Evolutionary conservation across 2,797 vertebrate species (phyloP), one percentile per base, ranked within the genome.

Genomic region (Phylloscopus collybita): DNA sequence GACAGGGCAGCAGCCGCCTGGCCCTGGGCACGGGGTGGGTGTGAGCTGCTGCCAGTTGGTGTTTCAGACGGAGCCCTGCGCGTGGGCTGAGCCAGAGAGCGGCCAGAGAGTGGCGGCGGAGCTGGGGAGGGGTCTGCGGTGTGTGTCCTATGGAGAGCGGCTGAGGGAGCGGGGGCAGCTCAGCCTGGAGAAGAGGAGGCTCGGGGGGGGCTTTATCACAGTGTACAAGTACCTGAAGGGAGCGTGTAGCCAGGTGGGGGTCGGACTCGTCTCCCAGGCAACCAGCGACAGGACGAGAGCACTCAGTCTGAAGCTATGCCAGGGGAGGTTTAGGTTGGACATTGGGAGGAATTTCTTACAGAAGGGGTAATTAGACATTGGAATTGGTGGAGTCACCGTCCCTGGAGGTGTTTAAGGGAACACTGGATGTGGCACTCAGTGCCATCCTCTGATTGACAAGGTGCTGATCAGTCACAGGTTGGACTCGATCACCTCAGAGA

Each of bases 221-320:
- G 1, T 13, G 25, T 42, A 10, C 23, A 40, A 1, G 0, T n/a
- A 0, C 16, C 34, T 38, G 36, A n/a, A 4, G 23, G 42, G 42
- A 61, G 26, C 0, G 0, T 9, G 34, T 7, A 9, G 17, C 21
- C 25, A 12, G 14, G 3, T 23, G 27, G 11, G 44, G 6, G 4
- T 40, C 25, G 20, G n/a, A 16, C 11, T 66, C 21, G 8, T n/a
- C 14, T 53, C 20, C 16, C 17, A 3, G 23, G 44, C 51, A 59
- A 3, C 42, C 64, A n/a, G 22, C 4, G 19, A 21, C 17, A 6
- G 38, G 16, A 64, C 5, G 3, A 5, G 57, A 21, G 9, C 23
- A 1, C 6, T 15, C 23, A 9, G 22, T 4, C 9, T 44, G 11
- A 3, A 21, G 14, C 44, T 8, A 0, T 70, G n/a, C 16, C 11